These are phyloP conservation scores for Protaetia brevitarsis DNA, from an alignment of 1,140 invertebrate genomes.

Conservation along the genomic window DNA sequence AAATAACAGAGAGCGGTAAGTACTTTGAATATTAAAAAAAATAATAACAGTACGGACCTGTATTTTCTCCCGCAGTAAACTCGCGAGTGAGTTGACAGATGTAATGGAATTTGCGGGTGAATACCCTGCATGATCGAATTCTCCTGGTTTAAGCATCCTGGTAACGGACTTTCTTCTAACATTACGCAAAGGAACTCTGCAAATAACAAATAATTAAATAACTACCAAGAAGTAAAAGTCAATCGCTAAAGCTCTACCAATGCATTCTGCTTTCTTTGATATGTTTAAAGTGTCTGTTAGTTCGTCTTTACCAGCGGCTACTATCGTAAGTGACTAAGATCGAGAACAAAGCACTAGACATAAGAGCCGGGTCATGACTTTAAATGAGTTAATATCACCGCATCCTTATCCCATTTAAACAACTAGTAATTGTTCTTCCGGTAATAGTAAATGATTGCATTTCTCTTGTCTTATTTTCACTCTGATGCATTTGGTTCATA, in stretches of 20 bases:
- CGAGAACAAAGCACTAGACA: neutral
- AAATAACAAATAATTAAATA: conserved; percentile 29
- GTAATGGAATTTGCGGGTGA: conserved; percentile 72
- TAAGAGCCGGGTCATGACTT: neutral
- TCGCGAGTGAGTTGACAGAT: conserved; percentile 77
- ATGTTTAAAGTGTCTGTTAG: neutral
- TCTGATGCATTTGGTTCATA: neutral
- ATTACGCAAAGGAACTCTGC: conserved; percentile 45
- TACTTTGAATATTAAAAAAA: neutral
- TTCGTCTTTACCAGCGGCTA: too few species aligned
- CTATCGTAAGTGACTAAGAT: neutral
- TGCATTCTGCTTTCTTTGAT: neutral
- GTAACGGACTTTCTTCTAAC: conserved; percentile 49
- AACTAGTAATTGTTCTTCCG: neutral
- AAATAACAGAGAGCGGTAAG: neutral
- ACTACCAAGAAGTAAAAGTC: neutral
- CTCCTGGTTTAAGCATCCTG: conserved; percentile 48
- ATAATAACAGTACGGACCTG: conserved; percentile 54
- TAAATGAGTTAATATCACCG: neutral
- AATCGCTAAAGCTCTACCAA: conserved; percentile 1
- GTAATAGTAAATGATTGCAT: neutral
- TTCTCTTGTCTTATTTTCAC: neutral
- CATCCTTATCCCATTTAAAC: conserved; percentile 1
- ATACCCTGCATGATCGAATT: conserved; percentile 41
- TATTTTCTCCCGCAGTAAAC: conserved; percentile 75